Base-by-base conservation (phyloP, 2,113 vertebrate genomes). In the Poicephalus meyeri region DNA sequence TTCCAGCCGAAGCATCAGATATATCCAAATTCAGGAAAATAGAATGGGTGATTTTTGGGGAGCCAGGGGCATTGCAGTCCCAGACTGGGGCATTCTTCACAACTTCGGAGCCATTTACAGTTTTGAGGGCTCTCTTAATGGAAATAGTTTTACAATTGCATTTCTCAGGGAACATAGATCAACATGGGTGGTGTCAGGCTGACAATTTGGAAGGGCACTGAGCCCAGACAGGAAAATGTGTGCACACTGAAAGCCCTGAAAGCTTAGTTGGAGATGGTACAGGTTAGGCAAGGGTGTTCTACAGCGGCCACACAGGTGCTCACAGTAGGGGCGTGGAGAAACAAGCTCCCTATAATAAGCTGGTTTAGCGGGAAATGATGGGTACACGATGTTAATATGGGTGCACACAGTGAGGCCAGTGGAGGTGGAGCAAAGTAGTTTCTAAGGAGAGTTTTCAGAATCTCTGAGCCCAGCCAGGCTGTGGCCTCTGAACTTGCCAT, bases 121-220 rank as follows among this genome's bases (percentile, higher is more conserved):
- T 47, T 91, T 80, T 0, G 4, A 88, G 46, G 37, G 15, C 37
- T 80, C 37, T 73, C n/a, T 23, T 83, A 72, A 58, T 72, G 79
- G 86, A 80, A 91, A 86, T 37, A 80, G 68, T 88, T 93, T 86
- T 91, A 70, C 42, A 70, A 63, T 16, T 42, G 53, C 71, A 37
- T 90, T 90, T 91, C 88, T 73, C 37, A 50, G 37, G 50, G 71
- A 95, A 82, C 80, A 86, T 86, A 77, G 92, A 90, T 86, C 76
- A 88, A 25, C 15, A 46, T 10, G 84, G n/a, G 33, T 70, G 68
- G 71, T 5, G 31, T 77, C 64, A 90, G 60, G 37, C 58, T 83
- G 58, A 39, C 2, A 11, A 53, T 86, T n/a, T 66, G 50, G 58
- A 91, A 92, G 60, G 63, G 76, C 0, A 0, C 25, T 90, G 24